Base-by-base conservation (phyloP, 2,888 invertebrate species). In the Uropetala carovei region DNA sequence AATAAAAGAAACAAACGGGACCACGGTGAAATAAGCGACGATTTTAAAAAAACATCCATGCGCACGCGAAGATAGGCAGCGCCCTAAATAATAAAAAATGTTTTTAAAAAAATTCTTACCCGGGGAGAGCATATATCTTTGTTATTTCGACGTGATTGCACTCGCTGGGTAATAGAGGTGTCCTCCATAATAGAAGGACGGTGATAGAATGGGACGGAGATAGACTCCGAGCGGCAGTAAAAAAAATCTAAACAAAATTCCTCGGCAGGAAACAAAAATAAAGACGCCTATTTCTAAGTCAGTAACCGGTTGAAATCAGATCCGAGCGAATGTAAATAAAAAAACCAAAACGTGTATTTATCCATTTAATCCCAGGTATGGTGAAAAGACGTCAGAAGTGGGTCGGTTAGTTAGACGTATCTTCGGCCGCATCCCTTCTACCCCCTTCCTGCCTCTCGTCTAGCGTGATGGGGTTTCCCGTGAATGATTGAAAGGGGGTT, bases 81-180 rank as follows among this genome's bases (percentile, higher is more conserved):
- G 43, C 43, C 43, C 43, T 27, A 75, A 75, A 75, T 27, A 13
- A 27, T 75, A 27, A 75, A 27, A 75, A 75, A 68, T 68, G 68
- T n/a, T 18, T 27, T 43, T 43, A n/a, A n/a, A n/a, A 27, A 75
- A 75, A 22, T 75, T 22, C n/a, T 4, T 75, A 75, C 27, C 11
- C 11, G 13, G 75, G 64, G 5, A 18, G 14, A 18, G 14, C 64
- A 16, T 16, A 18, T 64, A 64, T 68, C 10, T 18, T 43, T 68
- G n/a, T 68, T 22, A 68, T 68, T 68, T 22, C 68, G 68, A 68
- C 68, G 68, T n/a, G 68, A 68, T 68, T n/a, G n/a, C 16, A 68
- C 22, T 27, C 10, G 27, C 75, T 43, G 3, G 43, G 43, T 43
- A 43, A 43, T 43, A 43, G 43, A 43, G 43, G 43, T 43, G 43